phyloP scores from a whole-genome alignment of 1,140 invertebrate genomes.

The Drosophila burlai region DNA sequence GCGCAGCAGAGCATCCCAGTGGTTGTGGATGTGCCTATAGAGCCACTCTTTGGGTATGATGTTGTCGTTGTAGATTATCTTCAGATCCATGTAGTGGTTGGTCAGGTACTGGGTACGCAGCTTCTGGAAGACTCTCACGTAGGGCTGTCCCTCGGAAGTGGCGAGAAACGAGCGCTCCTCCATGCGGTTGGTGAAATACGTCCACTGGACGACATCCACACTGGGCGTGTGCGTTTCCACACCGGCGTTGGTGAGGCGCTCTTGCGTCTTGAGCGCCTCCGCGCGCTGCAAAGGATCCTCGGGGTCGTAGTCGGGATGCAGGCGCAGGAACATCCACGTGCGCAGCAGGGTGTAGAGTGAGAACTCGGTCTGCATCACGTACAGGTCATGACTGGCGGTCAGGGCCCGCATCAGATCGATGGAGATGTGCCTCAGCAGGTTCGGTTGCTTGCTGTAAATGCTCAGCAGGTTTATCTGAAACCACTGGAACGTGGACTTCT shows the following conservation, averaged over 20 bases:
- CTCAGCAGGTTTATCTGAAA: slow-evolving; percentile 89
- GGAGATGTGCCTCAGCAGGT: slow-evolving; percentile 87
- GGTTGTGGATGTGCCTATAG: slow-evolving; percentile 88
- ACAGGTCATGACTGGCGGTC: slow-evolving; percentile 88
- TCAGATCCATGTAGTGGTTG: slow-evolving; percentile 90
- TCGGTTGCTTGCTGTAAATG: slow-evolving; percentile 87
- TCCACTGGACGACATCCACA: slow-evolving; percentile 70
- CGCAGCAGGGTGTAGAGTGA: slow-evolving; percentile 91
- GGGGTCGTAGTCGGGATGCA: slow-evolving; percentile 79
- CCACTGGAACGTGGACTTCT: slow-evolving; percentile 89
- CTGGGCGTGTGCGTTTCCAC: slow-evolving; percentile 70
- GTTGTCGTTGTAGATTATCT: slow-evolving; percentile 89
- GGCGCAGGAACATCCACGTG: slow-evolving; percentile 88
- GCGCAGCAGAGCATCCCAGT: slow-evolving; percentile 90
- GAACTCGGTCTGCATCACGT: slow-evolving; percentile 93
- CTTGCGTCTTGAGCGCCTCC: slow-evolving; percentile 58
- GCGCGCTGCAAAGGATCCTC: slow-evolving; percentile 66
- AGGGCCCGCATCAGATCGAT: slow-evolving; percentile 89
- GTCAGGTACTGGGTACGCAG: slow-evolving; percentile 90
- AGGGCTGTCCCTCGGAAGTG: slow-evolving; percentile 87
- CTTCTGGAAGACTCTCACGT: slow-evolving; percentile 88
- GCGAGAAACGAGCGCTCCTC: slow-evolving; percentile 87
- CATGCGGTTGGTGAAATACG: slow-evolving; percentile 76
- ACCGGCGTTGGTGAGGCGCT: slow-evolving; percentile 58
- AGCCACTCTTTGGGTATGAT: slow-evolving; percentile 91